Evolutionary conservation across 2,113 vertebrate species (phyloP), one percentile per base, ranked within the genome.

Genomic region (Paratilapia polleni): DNA sequence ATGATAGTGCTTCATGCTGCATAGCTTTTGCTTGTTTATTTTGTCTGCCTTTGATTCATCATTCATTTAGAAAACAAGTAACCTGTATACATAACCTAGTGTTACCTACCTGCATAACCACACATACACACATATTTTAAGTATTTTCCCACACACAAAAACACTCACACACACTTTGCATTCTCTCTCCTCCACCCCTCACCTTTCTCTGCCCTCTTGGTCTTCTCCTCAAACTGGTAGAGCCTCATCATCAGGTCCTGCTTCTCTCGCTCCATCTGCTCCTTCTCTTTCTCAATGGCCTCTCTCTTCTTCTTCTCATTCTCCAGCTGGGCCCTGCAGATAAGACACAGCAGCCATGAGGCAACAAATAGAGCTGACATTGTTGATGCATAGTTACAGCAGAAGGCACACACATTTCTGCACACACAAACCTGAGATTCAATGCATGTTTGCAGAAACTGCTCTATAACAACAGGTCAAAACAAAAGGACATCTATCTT

Each of bases 121-220:
- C 41, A 82, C 17, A 2, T 26, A 41, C 26, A 70, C 34, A 73
- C 58, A 64, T 6, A 22, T 12, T 36, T 7, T 4, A 41, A 74
- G 10, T 34, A 34, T 64, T 36, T 59, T 20, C 22, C 38, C 49
- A 26, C 56, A 70, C 56, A 79, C 57, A 34, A 52, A 86, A 11
- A 20, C 17, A 19, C 56, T 79, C 38, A 62, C 24, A 47, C 56
- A 81, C 38, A 58, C 22, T 38, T 31, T 22, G 13, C 12, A 15
- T 11, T 34, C 1, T 31, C 28, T 43, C 38, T 4, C 6, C 17
- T n/a, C 28, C 28, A n/a, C n/a, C n/a, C 20, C 91, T 77, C 94
- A 98, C 98, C 98, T 96, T 93, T 97, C 94, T 99, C 97, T 2
- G 97, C 97, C 88, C 95, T 98, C 94, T 95, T 97, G 91, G 97